Conservation (phyloP, 2,797 vertebrate genomes). For the Anguilla marmorata region DNA sequence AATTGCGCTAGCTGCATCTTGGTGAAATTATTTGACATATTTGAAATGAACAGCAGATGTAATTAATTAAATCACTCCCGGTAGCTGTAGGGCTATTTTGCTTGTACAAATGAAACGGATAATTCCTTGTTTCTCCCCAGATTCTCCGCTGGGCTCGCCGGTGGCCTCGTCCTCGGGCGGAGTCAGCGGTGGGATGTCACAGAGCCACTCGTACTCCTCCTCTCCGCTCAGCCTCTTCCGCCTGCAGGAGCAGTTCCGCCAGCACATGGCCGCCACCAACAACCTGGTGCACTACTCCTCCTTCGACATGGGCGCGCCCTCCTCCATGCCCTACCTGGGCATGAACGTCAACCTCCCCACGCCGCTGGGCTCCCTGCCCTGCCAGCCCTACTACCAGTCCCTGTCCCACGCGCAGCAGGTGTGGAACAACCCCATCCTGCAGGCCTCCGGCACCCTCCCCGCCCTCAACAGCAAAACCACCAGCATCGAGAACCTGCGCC, state of each 20-base stretch:
- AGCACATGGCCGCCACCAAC: slow-evolving; percentile 99
- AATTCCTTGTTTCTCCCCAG: slow-evolving; percentile 66
- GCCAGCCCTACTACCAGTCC: slow-evolving; percentile 97
- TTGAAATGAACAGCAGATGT: neutral
- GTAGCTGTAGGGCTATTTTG: neutral
- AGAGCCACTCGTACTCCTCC: slow-evolving; percentile 91
- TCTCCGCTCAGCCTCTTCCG: slow-evolving; percentile 97
- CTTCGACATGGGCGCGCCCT: slow-evolving; percentile 88
- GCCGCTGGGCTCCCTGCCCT: slow-evolving; percentile 88
- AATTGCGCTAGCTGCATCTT: neutral
- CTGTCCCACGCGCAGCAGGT: slow-evolving; percentile 94
- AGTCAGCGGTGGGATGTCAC: slow-evolving; percentile 70
- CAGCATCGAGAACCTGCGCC: slow-evolving; percentile 95
- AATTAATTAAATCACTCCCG: neutral
- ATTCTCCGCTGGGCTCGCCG: slow-evolving; percentile 79
- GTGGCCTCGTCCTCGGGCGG: slow-evolving; percentile 79
- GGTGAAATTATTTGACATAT: neutral
- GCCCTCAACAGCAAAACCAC: slow-evolving; percentile 99
- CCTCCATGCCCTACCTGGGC: slow-evolving; percentile 91
- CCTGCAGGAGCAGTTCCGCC: slow-evolving; percentile 98
- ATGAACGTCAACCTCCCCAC: slow-evolving; percentile 94
- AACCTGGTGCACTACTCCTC: slow-evolving; percentile 96
- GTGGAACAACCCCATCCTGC: slow-evolving; percentile 91
- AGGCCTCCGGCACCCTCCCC: slow-evolving; percentile 73
- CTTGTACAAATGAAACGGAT: neutral